A percentile compares a stretch with the other conserved stretches of the same genome.
Evolutionary conservation across 2,888 invertebrate genomes (phyloP).

Genomic region (Zonitis immaculata): DNA sequence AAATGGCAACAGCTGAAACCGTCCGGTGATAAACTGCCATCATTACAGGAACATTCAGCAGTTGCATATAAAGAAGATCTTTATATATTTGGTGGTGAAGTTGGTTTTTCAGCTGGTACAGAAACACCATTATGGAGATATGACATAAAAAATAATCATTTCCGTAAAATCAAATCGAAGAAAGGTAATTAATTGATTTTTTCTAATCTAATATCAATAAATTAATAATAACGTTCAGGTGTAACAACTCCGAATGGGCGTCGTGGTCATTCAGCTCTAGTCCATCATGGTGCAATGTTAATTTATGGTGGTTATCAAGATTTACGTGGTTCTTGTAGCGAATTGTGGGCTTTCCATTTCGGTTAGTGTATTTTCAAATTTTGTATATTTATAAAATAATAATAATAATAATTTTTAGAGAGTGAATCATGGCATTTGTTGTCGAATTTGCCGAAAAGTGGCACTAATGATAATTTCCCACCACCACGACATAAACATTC

Average conservation of each 20-base stretch:
- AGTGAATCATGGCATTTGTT: conserved; percentile 76
- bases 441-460: conserved; percentile 44
- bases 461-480: conserved; percentile 50
- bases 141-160: conserved; percentile 59
- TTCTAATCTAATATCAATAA: background rate
- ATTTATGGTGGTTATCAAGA: conserved; percentile 87
- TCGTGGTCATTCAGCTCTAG: conserved; percentile 76
- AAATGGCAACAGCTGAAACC: conserved; percentile 71
- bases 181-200: conserved; percentile 43
- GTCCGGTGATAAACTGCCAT: conserved; percentile 67
- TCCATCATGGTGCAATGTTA: conserved; percentile 72
- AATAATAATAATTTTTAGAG: too few relatives aligned
- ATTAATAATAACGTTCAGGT: conserved; percentile 30
- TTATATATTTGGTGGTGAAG: conserved; percentile 84
- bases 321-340: conserved; percentile 74
- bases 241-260: conserved; percentile 66
- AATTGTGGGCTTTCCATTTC: conserved; percentile 84
- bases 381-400: too few relatives aligned
- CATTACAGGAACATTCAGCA: conserved; percentile 80
- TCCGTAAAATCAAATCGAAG: conserved; percentile 58
- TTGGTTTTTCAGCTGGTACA: conserved; percentile 68
- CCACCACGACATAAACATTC: conserved; percentile 81
- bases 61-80: conserved; percentile 71
- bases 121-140: conserved; percentile 85
- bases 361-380: too few relatives aligned